These are phyloP conservation scores for Ceramica pisi DNA, from an alignment of 2,888 invertebrate genomes.

Conservation along the genomic window DNA sequence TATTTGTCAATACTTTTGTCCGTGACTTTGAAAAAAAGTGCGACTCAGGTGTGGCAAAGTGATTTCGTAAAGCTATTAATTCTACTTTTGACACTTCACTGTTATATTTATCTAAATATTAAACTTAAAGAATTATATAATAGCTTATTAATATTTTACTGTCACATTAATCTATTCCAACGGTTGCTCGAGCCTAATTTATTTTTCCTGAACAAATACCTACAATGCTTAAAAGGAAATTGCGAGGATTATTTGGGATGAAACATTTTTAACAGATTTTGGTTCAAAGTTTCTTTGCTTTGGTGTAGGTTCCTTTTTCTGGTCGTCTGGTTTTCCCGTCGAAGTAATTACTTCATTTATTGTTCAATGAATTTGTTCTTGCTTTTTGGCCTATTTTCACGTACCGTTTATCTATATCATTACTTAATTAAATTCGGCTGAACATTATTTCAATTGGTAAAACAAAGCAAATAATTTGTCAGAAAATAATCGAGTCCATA, in stretches of 20 bases:
- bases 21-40: constrained; percentile 54
- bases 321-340: background rate
- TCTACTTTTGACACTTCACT: constrained; percentile 52
- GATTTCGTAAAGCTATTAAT: constrained; percentile 60
- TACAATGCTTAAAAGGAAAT: constrained; percentile 25
- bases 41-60: constrained; percentile 62
- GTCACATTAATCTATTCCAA: constrained; percentile 54
- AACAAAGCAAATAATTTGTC: too few species aligned
- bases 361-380: background rate
- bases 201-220: constrained; percentile 41
- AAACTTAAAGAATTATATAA: constrained; percentile 44
- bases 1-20: constrained; percentile 58
- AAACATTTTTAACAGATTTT: background rate
- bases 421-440: too few species aligned
- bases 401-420: too few species aligned
- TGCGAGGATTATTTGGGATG: constrained; percentile 1
- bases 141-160: constrained; percentile 51
- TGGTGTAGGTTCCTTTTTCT: background rate
- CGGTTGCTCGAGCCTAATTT: constrained; percentile 40
- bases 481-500: too few species aligned
- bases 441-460: too few species aligned
- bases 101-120: constrained; percentile 53
- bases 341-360: background rate
- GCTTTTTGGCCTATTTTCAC: background rate
- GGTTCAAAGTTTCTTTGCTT: constrained; percentile 9